phyloP scores from a whole-genome alignment of 2,113 vertebrate genomes.

The Nycticebus coucang region DNA sequence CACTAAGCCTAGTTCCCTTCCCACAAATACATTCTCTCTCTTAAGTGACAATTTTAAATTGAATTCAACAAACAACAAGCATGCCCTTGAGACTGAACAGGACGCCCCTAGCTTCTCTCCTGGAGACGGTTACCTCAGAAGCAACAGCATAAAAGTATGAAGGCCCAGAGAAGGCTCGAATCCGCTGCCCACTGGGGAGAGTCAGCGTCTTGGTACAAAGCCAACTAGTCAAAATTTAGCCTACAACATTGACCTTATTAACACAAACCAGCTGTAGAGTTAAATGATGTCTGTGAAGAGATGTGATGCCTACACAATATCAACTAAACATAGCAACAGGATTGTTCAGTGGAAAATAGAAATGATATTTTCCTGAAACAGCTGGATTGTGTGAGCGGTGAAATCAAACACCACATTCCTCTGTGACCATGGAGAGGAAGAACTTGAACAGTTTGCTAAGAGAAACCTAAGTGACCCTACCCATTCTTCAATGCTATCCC shows the following conservation, averaged over 20 bases:
- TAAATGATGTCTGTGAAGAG: background rate
- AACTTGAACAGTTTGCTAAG: background rate
- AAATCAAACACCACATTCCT: background rate
- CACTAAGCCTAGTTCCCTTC: accelerated
- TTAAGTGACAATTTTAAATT: background rate
- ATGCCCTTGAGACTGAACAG: background rate
- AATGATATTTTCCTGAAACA: background rate
- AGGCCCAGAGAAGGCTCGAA: background rate
- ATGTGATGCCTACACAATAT: background rate
- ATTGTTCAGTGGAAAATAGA: background rate
- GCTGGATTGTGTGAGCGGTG: background rate
- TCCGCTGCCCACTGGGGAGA: background rate
- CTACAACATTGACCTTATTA: background rate
- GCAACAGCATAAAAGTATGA: no score
- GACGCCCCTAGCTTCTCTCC: background rate
- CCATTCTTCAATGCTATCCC: background rate
- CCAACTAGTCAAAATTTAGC: background rate
- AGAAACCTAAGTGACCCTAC: background rate
- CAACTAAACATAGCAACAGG: slow-evolving; percentile 24
- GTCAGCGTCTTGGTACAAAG: background rate
- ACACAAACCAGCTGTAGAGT: background rate
- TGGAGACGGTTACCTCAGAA: background rate
- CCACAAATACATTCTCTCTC: background rate
- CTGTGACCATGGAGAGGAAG: background rate
- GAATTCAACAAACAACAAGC: background rate